A percentile compares a stretch with the other conserved stretches of the same genome.
Conservation (phyloP, 2,113 vertebrate species). For the Nansenia antarctica region DNA sequence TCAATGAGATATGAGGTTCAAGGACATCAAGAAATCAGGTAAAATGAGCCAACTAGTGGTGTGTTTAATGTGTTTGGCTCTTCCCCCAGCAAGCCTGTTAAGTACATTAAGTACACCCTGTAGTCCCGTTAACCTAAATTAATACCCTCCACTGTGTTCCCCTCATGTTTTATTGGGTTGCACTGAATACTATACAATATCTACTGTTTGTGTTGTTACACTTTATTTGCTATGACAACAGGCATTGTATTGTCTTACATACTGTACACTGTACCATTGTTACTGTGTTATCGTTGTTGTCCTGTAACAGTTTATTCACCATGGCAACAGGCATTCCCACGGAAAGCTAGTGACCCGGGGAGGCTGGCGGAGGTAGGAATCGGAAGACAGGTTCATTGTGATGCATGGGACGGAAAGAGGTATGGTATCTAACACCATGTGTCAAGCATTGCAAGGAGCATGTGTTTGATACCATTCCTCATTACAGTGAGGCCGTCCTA, state of each 20-base stretch:
- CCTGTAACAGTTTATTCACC: conserved; percentile 23
- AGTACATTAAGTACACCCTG: neutral
- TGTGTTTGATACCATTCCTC: no score
- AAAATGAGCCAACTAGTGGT: neutral
- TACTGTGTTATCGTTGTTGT: conserved; percentile 7
- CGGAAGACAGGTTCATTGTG: no score
- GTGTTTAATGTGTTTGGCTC: neutral
- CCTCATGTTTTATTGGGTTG: neutral
- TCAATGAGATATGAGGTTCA: neutral
- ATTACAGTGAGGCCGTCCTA: no score
- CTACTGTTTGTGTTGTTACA: no score
- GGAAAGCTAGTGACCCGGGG: neutral
- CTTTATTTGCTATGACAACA: no score
- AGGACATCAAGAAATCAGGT: neutral
- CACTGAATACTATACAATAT: no score
- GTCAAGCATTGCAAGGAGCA: no score
- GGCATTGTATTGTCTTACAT: no score
- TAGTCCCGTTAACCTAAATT: conserved; percentile 32
- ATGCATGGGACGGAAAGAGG: no score
- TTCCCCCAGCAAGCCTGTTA: conserved; percentile 1
- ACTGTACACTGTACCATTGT: conserved; percentile 5
- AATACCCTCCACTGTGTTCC: conserved; percentile 31
- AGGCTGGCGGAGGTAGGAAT: no score
- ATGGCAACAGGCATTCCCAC: conserved; percentile 19
- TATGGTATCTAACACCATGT: no score